Evolutionary conservation across 2,888 invertebrate species (phyloP).

Genomic region (Seira ritae): DNA sequence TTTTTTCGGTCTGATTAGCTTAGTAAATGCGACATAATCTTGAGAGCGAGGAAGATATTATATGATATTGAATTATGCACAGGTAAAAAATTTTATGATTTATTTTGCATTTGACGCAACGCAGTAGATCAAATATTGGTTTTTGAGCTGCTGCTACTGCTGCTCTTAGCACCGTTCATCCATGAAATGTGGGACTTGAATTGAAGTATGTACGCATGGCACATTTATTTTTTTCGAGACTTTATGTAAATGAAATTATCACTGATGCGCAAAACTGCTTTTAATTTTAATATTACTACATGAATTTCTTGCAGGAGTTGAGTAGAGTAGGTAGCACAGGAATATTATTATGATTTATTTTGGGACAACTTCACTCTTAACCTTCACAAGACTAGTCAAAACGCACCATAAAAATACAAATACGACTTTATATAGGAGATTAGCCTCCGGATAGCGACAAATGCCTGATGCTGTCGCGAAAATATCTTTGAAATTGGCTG

Average conservation of each 20-base stretch:
- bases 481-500: not conserved
- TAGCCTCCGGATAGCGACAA: conserved; percentile 8
- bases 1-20: conserved; percentile 55
- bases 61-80: too few relatives aligned
- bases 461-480: not conserved
- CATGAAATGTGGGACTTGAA: conserved; percentile 43
- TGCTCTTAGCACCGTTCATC: conserved; percentile 29
- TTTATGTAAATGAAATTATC: not conserved
- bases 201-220: too few relatives aligned
- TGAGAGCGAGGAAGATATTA: not conserved
- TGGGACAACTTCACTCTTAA: not conserved
- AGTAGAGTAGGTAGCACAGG: too few relatives aligned
- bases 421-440: not conserved
- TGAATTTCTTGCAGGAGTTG: too few relatives aligned
- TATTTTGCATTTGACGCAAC: too few relatives aligned
- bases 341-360: not conserved
- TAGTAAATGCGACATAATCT: conserved; percentile 49
- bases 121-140: not conserved
- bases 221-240: not conserved
- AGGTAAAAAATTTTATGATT: too few relatives aligned
- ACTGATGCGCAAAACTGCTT: conserved; percentile 2
- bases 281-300: conserved; percentile 4
- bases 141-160: not conserved
- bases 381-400: not conserved
- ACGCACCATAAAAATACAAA: not conserved